These are phyloP conservation scores for Brachionus asplanchnoidis DNA, from an alignment of 1,140 invertebrate genomes.

Conservation along the genomic window DNA sequence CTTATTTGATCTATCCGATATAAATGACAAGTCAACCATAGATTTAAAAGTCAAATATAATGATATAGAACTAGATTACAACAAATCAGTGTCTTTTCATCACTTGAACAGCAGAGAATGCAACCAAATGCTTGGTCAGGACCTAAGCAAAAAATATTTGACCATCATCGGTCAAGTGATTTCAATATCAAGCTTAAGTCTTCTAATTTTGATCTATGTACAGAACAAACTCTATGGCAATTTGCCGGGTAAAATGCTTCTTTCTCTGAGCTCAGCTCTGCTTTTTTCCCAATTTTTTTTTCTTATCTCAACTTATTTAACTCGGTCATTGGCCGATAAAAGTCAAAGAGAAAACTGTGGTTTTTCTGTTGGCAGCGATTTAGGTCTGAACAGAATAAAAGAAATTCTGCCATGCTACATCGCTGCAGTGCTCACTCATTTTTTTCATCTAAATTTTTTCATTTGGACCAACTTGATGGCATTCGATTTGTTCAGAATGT, in stretches of 20 bases:
- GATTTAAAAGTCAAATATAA: not conserved
- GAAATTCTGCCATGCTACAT: not conserved
- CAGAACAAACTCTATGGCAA: not conserved
- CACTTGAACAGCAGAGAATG: not conserved
- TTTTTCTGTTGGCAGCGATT: not conserved
- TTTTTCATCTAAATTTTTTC: conserved; percentile 16
- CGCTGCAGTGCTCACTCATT: not conserved
- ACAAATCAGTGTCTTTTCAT: not conserved
- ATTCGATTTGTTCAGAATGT: not conserved
- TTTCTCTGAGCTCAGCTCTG: not conserved
- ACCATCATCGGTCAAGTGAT: not conserved
- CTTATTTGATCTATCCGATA: not conserved
- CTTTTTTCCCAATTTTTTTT: not conserved
- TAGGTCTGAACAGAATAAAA: not conserved
- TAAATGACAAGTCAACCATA: not conserved
- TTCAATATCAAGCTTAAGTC: not conserved
- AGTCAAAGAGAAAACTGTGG: not conserved
- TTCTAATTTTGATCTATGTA: not conserved
- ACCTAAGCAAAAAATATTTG: not conserved
- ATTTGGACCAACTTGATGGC: not conserved
- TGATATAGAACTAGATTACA: not conserved
- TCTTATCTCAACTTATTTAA: not conserved
- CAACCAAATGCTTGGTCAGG: not conserved
- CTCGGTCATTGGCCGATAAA: not conserved
- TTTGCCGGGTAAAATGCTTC: not conserved